Evolutionary conservation across 2,797 vertebrate genomes (phyloP).

Genomic region (Thripadectes ignobilis): DNA sequence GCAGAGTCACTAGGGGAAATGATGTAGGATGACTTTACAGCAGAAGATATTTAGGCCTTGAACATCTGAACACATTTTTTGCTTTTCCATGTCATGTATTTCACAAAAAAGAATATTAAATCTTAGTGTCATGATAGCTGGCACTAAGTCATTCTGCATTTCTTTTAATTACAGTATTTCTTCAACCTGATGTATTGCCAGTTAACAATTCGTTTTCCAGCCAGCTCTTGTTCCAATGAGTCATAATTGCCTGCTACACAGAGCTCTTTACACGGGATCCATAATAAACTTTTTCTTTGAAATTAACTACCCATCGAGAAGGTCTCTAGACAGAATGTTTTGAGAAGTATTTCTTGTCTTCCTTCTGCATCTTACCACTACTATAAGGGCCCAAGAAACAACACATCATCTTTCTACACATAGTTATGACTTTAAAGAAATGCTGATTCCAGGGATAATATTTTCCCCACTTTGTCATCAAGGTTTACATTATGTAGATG

Average conservation of each 20-base stretch:
- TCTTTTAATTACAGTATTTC: neutral
- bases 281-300: neutral
- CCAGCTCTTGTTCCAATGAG: neutral
- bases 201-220: slow-evolving; percentile 9
- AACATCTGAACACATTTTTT: neutral
- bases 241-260: neutral
- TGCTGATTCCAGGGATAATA: neutral
- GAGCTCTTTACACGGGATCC: neutral
- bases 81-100: neutral
- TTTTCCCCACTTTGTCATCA: neutral
- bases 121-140: neutral
- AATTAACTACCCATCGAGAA: neutral
- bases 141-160: neutral
- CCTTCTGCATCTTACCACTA: neutral
- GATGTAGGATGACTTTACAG: neutral
- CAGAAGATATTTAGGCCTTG: neutral
- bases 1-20: neutral
- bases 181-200: neutral
- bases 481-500: neutral
- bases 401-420: neutral
- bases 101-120: neutral
- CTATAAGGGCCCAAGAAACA: neutral
- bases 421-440: neutral
- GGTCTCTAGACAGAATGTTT: neutral
- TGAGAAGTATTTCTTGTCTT: neutral